phyloP scores from a whole-genome alignment of 2,797 vertebrate genomes.

The Sphaeramia orbicularis region DNA sequence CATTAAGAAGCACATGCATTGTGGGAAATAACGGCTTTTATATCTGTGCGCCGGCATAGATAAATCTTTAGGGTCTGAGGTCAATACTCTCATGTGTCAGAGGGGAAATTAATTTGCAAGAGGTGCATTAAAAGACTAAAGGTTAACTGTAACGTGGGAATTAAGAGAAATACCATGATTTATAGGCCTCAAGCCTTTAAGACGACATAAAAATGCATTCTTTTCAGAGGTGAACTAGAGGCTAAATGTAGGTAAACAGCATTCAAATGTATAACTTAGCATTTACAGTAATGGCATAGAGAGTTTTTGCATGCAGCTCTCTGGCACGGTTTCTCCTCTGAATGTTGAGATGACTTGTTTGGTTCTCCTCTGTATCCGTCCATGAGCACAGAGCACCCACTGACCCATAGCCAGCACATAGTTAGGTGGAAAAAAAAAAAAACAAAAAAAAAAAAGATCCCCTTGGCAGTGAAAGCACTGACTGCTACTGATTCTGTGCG shows the following conservation, averaged over 20 bases:
- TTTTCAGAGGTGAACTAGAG: constrained; percentile 32
- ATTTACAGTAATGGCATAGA: constrained; percentile 16
- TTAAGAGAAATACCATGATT: constrained; percentile 42
- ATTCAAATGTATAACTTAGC: constrained; percentile 26
- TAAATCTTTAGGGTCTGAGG: constrained; percentile 37
- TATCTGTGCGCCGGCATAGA: constrained; percentile 20
- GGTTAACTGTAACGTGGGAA: constrained; percentile 41
- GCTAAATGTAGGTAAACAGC: constrained; percentile 30
- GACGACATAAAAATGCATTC: constrained; percentile 51
- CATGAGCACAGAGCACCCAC: constrained; percentile 14
- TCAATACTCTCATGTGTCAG: constrained; percentile 32
- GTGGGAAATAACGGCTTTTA: constrained; percentile 4
- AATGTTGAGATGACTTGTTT: constrained; percentile 29
- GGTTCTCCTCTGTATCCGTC: constrained; percentile 23
- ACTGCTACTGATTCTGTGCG: constrained; percentile 24
- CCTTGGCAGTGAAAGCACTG: constrained; percentile 46
- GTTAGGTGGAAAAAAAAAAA: constrained; percentile 22
- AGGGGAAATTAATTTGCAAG: constrained; percentile 46
- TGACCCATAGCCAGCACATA: constrained; percentile 27
- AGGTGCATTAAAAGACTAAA: constrained; percentile 63
- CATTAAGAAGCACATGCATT: not conserved
- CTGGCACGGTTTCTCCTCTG: not conserved
- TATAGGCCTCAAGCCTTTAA: constrained; percentile 37
- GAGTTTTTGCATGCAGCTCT: constrained; percentile 9
- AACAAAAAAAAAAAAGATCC: constrained; percentile 49